Percentiles rank a stretch among this genome's conserved stretches.
Evolutionary conservation across 2,888 invertebrate genomes (phyloP).

Genomic region (Oscheius sp.): DNA sequence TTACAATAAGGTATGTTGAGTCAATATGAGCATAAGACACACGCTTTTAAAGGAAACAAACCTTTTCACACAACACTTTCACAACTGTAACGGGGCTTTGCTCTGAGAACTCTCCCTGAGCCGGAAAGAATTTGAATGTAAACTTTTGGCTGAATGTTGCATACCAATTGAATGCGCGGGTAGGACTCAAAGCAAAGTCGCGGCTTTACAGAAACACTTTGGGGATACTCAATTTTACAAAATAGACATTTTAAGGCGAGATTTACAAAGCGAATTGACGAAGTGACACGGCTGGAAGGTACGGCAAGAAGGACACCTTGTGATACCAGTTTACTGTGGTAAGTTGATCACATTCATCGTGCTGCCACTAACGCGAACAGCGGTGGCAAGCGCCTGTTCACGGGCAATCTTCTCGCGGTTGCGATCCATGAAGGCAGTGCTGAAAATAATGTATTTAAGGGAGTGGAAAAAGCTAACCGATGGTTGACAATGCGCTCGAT

Average conservation of each 20-base stretch:
- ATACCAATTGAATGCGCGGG: conserved; percentile 11
- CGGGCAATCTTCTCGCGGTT: conserved; percentile 91
- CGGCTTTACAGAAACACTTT: neutral
- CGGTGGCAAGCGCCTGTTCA: too few relatives aligned
- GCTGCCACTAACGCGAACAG: neutral
- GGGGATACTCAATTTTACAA: too few relatives aligned
- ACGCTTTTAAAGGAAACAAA: neutral
- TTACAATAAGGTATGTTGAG: too few relatives aligned
- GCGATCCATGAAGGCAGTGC: conserved; percentile 72
- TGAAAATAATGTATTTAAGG: conserved; percentile 26
- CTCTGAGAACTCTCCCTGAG: conserved; percentile 24
- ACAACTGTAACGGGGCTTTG: conserved; percentile 4
- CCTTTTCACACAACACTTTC: conserved; percentile 18
- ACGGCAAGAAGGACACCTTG: neutral
- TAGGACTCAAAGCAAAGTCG: conserved; percentile 15
- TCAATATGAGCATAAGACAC: too few relatives aligned
- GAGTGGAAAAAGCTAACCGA: conserved; percentile 73
- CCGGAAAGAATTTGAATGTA: too few relatives aligned
- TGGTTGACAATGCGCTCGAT: conserved; percentile 93
- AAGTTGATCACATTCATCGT: conserved; percentile 2
- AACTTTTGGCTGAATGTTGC: neutral
- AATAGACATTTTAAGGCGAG: neutral
- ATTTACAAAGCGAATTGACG: neutral
- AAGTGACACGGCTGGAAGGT: neutral
- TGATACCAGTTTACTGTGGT: conserved; percentile 4